A percentile compares a stretch with the other conserved stretches of the same genome.
These are phyloP conservation scores for Calyptommatus sinebrachiatus DNA, from an alignment of 2,113 vertebrate genomes.

Conservation along the genomic window DNA sequence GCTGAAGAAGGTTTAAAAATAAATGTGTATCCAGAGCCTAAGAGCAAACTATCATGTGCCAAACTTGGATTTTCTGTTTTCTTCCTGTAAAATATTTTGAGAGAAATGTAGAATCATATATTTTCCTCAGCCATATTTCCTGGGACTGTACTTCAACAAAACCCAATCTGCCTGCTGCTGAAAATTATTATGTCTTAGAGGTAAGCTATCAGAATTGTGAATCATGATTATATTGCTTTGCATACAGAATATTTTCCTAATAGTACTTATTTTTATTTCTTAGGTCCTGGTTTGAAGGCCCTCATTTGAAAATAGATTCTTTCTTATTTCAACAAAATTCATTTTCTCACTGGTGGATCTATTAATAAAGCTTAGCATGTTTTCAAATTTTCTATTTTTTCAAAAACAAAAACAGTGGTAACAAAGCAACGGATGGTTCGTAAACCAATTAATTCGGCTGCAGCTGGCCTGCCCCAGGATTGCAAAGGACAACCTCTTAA, in stretches of 20 bases:
- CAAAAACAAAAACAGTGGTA: too few species aligned
- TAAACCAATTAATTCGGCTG: not conserved
- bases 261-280: not conserved
- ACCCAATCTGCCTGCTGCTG: not conserved
- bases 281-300: not conserved
- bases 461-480: not conserved
- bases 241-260: not conserved
- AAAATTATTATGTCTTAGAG: rapidly evolving
- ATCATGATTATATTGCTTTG: constrained; percentile 1
- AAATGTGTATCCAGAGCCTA: not conserved
- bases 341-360: not conserved
- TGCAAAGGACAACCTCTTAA: not conserved
- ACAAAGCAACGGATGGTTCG: too few species aligned
- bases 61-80: not conserved
- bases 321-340: not conserved
- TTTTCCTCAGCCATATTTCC: not conserved
- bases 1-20: too few species aligned
- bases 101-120: not conserved
- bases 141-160: constrained; percentile 1
- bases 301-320: not conserved
- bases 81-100: not conserved
- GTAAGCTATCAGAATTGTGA: not conserved
- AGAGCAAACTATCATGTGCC: not conserved
- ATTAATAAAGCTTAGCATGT: not conserved
- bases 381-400: not conserved